Percentiles rank a stretch among this genome's conserved stretches.
phyloP scores from a whole-genome alignment of 2,888 invertebrate species.

The Rhopalosiphum nymphaeae region DNA sequence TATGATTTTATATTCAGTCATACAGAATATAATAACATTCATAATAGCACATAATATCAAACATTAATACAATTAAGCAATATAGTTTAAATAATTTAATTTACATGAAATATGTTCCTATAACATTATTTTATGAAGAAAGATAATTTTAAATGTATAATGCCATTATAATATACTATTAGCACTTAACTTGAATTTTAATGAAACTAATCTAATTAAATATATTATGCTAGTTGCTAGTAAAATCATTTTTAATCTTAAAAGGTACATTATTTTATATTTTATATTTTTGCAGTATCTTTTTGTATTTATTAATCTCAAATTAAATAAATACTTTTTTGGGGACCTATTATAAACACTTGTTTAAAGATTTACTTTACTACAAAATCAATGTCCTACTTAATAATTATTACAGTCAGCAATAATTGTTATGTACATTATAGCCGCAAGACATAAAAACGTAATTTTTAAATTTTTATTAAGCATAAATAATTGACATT shows the following conservation, averaged over 20 bases:
- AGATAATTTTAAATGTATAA: not conserved
- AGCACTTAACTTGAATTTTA: not conserved
- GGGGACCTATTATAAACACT: not conserved
- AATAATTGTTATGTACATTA: not conserved
- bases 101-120: not conserved
- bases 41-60: not conserved
- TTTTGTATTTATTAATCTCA: not conserved
- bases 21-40: not conserved
- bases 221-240: not conserved
- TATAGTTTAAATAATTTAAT: no score
- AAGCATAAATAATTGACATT: not conserved
- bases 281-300: not conserved
- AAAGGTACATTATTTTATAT: not conserved
- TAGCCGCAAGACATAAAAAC: not conserved
- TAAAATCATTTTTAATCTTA: not conserved
- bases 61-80: no score
- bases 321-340: not conserved
- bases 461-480: not conserved
- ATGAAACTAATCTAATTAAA: not conserved
- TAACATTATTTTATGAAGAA: not conserved
- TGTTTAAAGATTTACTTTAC: not conserved
- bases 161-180: not conserved
- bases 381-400: not conserved
- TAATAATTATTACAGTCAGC: not conserved
- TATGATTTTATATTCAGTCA: no score